These are phyloP conservation scores for Parasteatoda lunata DNA, from an alignment of 2,888 invertebrate species.

Conservation along the genomic window DNA sequence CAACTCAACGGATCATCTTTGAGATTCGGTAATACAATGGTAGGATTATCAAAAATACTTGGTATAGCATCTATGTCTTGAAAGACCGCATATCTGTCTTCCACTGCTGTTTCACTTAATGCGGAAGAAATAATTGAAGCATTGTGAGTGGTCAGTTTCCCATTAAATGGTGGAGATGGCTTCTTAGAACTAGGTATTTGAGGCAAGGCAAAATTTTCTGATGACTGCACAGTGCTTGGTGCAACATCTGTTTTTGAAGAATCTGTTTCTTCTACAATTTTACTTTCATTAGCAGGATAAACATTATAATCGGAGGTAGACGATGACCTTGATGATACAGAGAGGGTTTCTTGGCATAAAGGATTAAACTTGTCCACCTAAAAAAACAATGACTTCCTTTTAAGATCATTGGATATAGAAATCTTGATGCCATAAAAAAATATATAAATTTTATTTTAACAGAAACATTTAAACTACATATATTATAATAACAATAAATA, in stretches of 20 bases:
- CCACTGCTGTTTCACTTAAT: not conserved
- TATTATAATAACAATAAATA: not conserved
- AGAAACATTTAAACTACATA: too few species aligned
- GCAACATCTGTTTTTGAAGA: not conserved
- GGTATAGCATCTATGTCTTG: slow-evolving; percentile 61
- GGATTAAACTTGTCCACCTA: slow-evolving; percentile 59
- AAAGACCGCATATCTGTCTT: slow-evolving; percentile 66
- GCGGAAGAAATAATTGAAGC: not conserved
- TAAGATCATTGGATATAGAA: too few species aligned
- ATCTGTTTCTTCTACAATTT: not conserved
- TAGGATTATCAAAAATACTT: slow-evolving; percentile 66
- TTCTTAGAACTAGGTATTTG: not conserved
- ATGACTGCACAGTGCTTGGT: not conserved
- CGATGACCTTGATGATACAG: slow-evolving; percentile 61
- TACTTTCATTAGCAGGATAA: not conserved
- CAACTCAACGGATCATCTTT: not conserved
- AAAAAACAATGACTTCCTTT: not conserved
- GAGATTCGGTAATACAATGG: slow-evolving; percentile 10
- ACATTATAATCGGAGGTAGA: slow-evolving; percentile 59
- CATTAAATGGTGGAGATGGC: not conserved
- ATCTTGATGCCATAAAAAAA: too few species aligned
- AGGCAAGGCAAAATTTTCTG: not conserved
- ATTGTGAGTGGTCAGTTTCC: not conserved
- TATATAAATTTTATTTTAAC: too few species aligned
- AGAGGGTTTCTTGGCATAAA: slow-evolving; percentile 57